These are phyloP conservation scores for Conus betulinus DNA, from an alignment of 1,140 invertebrate species.

Conservation along the genomic window DNA sequence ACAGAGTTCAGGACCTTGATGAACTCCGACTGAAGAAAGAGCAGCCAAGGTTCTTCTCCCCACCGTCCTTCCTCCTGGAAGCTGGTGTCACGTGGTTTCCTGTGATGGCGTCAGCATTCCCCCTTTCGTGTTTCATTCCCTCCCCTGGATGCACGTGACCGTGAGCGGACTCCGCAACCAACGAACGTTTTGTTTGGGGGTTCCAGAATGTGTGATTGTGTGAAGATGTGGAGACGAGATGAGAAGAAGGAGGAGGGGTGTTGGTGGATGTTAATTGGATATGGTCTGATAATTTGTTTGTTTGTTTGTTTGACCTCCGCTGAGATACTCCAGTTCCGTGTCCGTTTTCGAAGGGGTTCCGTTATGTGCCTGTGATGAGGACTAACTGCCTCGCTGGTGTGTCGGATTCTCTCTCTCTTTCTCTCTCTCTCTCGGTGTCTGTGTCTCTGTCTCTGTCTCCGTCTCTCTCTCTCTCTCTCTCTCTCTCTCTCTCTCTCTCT, in stretches of 20 bases:
- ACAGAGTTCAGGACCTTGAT: not conserved
- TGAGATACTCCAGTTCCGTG: not conserved
- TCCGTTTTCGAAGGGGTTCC: not conserved
- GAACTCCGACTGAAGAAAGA: not conserved
- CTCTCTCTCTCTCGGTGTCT: not conserved
- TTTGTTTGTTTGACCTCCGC: not conserved
- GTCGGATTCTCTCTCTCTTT: not conserved
- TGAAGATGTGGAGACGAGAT: not conserved
- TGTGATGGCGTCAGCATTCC: not conserved
- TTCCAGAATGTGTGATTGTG: not conserved
- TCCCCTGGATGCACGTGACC: not conserved
- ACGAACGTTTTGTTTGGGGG: not conserved
- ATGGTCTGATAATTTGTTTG: not conserved
- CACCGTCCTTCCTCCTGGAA: not conserved
- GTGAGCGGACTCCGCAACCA: not conserved
- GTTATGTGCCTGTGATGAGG: not conserved
- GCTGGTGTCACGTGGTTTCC: conserved; percentile 5
- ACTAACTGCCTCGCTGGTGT: not conserved
- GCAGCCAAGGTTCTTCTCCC: not conserved
- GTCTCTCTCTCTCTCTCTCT: no score
- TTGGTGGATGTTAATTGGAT: not conserved
- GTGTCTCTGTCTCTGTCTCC: not conserved
- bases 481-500: no score
- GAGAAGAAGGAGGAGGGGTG: not conserved
- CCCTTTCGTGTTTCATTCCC: not conserved